phyloP scores from a whole-genome alignment of 1,140 invertebrate genomes.

The Microvelia longipes region DNA sequence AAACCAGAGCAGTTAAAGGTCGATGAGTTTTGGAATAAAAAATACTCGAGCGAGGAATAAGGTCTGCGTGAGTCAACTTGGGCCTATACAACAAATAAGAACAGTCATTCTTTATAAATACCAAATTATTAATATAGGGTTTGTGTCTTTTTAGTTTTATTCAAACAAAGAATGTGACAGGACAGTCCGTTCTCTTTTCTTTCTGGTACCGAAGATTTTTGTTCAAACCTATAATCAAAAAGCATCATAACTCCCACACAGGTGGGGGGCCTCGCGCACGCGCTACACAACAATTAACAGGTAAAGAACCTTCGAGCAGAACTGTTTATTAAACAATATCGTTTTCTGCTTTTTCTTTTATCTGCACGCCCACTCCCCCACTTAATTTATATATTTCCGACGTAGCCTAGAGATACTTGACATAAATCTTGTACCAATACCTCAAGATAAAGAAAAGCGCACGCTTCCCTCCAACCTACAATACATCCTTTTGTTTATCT shows the following conservation, averaged over 20 bases:
- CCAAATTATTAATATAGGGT: not conserved
- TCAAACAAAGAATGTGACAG: not conserved
- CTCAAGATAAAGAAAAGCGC: not conserved
- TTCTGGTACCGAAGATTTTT: not conserved
- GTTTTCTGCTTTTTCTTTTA: not conserved
- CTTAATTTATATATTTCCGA: conserved; percentile 4
- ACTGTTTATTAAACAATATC: not conserved
- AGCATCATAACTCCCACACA: conserved; percentile 1
- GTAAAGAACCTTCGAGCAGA: not conserved
- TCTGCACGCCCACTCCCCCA: not conserved
- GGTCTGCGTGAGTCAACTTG: too few species aligned
- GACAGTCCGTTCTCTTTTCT: not conserved
- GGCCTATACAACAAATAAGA: not conserved
- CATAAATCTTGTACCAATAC: not conserved
- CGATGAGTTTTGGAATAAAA: too few species aligned
- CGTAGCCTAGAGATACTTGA: not conserved
- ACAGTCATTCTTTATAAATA: not conserved
- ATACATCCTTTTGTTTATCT: not conserved
- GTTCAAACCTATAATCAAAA: conserved; percentile 2
- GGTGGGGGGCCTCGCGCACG: not conserved
- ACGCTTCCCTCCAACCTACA: not conserved
- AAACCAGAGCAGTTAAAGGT: too few species aligned
- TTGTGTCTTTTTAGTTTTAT: not conserved
- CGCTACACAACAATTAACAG: conserved; percentile 2
- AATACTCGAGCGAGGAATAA: too few species aligned